Conservation (phyloP, 92 coral and sea anemone species). For the Muricea muricata region DNA sequence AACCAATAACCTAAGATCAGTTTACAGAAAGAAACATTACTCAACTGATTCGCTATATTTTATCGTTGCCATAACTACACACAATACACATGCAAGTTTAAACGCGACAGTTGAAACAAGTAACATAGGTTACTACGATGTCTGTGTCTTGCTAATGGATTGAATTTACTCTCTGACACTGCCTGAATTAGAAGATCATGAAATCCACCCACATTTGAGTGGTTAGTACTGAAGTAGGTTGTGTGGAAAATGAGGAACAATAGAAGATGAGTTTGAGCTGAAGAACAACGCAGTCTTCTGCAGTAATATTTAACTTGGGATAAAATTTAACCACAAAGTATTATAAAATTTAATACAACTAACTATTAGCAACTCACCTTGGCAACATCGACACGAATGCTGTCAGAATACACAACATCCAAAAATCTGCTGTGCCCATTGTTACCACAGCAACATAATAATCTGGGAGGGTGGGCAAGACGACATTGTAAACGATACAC, state of each 20-base stretch:
- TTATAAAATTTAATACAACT: too few species aligned
- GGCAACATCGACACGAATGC: constrained; percentile 84
- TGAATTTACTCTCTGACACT: too few species aligned
- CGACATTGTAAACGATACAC: constrained; percentile 68
- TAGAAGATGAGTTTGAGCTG: background rate
- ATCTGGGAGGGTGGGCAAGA: constrained; percentile 72
- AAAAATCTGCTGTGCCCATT: constrained; percentile 86
- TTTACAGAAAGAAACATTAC: background rate
- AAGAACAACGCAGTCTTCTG: too few species aligned
- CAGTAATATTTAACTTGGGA: background rate
- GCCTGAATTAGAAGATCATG: too few species aligned
- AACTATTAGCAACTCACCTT: constrained; percentile 82
- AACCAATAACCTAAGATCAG: background rate
- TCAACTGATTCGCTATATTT: background rate
- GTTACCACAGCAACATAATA: constrained; percentile 83
- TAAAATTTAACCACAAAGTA: too few species aligned
- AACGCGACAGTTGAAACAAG: too few species aligned
- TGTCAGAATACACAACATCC: constrained; percentile 85
- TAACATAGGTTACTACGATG: too few species aligned
- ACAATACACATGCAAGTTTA: too few species aligned
- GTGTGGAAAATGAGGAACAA: background rate
- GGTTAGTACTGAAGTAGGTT: too few species aligned
- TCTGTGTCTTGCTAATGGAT: too few species aligned
- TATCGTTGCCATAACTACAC: background rate
- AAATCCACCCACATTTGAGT: background rate